A percentile compares a stretch with the other conserved stretches of the same genome.
phyloP scores from a whole-genome alignment of 2,888 invertebrate species.

The Hartigia nigra region DNA sequence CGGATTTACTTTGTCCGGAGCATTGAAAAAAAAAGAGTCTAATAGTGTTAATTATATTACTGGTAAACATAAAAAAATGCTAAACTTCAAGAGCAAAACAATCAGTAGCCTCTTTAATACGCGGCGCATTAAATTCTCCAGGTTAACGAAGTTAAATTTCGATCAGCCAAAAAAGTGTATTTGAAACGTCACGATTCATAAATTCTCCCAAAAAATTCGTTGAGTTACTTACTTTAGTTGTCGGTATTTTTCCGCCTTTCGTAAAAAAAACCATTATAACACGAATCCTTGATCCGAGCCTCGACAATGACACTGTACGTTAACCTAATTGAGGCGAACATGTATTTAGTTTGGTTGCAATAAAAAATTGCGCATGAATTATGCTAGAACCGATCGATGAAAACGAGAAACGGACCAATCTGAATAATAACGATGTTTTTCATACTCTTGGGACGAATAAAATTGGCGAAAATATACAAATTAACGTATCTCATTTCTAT shows the following conservation, averaged over 20 bases:
- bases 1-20: background rate
- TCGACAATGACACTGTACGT: constrained; percentile 32
- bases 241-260: background rate
- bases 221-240: background rate
- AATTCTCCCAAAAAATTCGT: background rate
- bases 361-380: background rate
- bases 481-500: background rate
- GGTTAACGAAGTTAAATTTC: background rate
- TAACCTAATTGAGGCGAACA: constrained; percentile 6
- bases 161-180: background rate
- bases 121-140: background rate
- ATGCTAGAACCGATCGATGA: background rate
- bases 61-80: background rate
- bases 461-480: background rate
- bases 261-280: background rate
- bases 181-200: background rate
- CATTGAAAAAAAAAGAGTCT: background rate
- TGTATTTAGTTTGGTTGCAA: background rate
- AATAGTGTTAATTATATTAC: background rate
- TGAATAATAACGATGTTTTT: background rate
- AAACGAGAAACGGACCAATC: background rate
- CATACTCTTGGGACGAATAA: background rate
- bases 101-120: background rate
- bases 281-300: constrained; percentile 17
- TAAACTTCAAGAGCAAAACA: background rate